Conservation (phyloP, 2,113 vertebrate species). For the Pollachius pollachius region DNA sequence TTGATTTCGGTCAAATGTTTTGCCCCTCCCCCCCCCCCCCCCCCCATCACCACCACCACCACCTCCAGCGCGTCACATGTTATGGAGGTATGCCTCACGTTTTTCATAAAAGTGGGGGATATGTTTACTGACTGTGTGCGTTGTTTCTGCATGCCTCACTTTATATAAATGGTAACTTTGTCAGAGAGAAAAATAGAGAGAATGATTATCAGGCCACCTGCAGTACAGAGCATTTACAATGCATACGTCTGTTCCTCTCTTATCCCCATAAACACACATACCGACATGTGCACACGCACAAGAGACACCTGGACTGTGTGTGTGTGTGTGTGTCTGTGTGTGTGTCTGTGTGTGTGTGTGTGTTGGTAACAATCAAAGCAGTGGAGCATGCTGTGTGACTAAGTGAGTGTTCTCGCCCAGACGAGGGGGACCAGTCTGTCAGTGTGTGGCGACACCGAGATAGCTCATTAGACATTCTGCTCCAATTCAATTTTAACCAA, state of each 20-base stretch:
- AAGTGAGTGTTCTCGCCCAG: slow-evolving; percentile 49
- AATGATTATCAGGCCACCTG: no score
- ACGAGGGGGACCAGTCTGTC: slow-evolving; percentile 29
- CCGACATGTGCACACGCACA: slow-evolving; percentile 9
- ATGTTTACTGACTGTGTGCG: no score
- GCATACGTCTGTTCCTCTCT: not conserved
- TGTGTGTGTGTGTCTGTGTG: no score
- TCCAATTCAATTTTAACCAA: slow-evolving; percentile 61
- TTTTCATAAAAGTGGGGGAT: no score
- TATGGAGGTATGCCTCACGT: no score
- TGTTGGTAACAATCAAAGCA: slow-evolving; percentile 54
- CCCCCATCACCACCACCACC: no score
- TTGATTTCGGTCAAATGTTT: not conserved
- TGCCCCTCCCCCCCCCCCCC: no score
- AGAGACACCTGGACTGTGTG: slow-evolving; percentile 20
- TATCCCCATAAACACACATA: slow-evolving; percentile 1
- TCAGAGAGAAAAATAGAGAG: no score
- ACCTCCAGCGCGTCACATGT: no score
- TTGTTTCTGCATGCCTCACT: no score
- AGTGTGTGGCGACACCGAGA: slow-evolving; percentile 59
- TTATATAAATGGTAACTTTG: no score
- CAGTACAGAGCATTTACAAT: no score
- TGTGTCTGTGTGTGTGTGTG: slow-evolving; percentile 1
- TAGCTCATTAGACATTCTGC: slow-evolving; percentile 62
- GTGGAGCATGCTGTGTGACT: slow-evolving; percentile 54